Conservation (phyloP, 2,113 vertebrate genomes). For the Myiagra hebetior region DNA sequence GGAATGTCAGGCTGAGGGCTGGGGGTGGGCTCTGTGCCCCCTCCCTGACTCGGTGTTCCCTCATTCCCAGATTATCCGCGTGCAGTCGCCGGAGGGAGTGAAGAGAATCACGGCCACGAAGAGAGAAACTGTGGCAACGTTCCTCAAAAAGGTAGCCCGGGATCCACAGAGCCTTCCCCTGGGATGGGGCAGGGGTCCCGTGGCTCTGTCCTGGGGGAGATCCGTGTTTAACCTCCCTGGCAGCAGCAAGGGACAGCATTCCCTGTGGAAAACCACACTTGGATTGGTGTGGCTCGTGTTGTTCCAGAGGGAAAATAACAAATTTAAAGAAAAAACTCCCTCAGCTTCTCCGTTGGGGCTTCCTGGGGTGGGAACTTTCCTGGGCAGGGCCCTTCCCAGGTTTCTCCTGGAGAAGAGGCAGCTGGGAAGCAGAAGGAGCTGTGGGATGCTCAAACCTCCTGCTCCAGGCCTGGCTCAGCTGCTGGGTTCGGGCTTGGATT, state of each 20-base stretch:
- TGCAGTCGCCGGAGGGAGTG: constrained; percentile 95
- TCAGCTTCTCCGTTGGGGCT: accelerated
- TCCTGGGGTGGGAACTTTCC: background rate
- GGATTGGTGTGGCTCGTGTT: background rate
- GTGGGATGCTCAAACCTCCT: background rate
- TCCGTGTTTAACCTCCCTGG: accelerated
- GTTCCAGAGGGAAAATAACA: background rate
- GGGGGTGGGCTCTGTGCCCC: background rate
- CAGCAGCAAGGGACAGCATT: background rate
- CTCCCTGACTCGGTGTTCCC: background rate
- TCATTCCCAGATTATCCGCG: constrained; percentile 83
- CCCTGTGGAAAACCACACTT: accelerated
- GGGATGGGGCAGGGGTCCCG: background rate
- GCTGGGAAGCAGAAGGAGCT: background rate
- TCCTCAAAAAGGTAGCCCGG: constrained; percentile 90
- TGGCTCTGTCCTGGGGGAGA: accelerated
- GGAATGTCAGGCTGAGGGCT: accelerated
- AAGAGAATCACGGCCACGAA: constrained; percentile 90
- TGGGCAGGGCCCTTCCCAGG: background rate
- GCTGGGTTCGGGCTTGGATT: background rate
- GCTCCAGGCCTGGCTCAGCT: background rate
- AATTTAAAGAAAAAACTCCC: background rate
- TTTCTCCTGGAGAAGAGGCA: background rate
- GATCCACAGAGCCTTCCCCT: accelerated
- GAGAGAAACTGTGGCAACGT: constrained; percentile 86